Base-by-base conservation (phyloP, 2,888 invertebrate genomes). In the Corythucha ciliata region DNA sequence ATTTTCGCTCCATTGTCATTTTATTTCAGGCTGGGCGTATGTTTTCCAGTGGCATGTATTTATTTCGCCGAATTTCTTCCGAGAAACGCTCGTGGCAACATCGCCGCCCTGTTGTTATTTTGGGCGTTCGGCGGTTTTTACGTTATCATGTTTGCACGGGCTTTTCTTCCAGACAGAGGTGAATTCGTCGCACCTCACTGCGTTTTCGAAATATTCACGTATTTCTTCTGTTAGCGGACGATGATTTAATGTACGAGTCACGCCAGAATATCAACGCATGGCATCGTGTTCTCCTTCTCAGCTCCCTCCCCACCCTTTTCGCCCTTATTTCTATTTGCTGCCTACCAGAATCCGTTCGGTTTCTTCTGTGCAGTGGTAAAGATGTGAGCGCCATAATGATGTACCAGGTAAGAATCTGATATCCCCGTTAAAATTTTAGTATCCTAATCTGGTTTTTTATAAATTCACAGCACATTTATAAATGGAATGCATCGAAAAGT, bases 301-400 rank as follows among this genome's bases (percentile, higher is more conserved):
- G 50, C 18, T 26, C 41, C 12, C 37, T 56, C 10, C 56, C 56
- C 8, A 7, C 51, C 18, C 3, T 48, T 6, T 51, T 51, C 8
- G 56, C 56, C 5, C 42, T 56, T 27, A 24, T 40, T 4, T 34
- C 47, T 3, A 18, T 53, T 8, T 32, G 34, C 21, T 49, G 29
- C n/a, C 33, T 34, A 14, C 39, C 53, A 2, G 56, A 56, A 27
- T 53, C 56, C 20, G 51, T 54, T 25, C 45, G 56, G 7, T 56
- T 51, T 18, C 46, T 56, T 14, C 41, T 56, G 34, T 48, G 48
- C 22, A 39, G 47, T n/a, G 56, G 56, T 8, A 56, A 42, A 34
- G 56, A 56, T 32, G 56, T 56, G 26, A 53, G 44, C 36, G 56
- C 56, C 12, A 56, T 56, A n/a, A 53, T 51, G 51, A 40, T 51